These are phyloP conservation scores for Nothocercus julius DNA, from an alignment of 2,113 vertebrate species.

Conservation along the genomic window DNA sequence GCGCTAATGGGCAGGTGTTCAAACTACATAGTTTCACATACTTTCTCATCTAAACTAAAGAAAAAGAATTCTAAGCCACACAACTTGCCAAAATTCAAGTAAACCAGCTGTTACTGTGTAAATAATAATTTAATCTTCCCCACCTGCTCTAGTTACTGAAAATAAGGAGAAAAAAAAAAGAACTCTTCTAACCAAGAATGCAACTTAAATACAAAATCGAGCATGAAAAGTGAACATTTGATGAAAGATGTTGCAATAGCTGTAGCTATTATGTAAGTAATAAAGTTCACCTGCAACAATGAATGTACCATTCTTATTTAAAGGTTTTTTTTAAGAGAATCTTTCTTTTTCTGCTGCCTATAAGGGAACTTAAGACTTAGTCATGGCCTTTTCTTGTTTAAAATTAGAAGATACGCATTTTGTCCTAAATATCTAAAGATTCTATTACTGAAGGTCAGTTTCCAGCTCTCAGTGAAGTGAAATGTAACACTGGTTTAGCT, in stretches of 20 bases:
- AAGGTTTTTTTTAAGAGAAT: neutral
- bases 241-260: neutral
- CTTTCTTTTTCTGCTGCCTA: neutral
- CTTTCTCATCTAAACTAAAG: conserved; percentile 16
- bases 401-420: neutral
- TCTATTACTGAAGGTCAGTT: neutral
- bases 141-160: conserved; percentile 15
- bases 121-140: conserved; percentile 29
- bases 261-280: neutral
- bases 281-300: neutral
- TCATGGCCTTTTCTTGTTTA: neutral
- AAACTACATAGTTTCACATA: conserved; percentile 22
- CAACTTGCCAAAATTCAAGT: conserved; percentile 19
- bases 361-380: neutral
- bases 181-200: neutral
- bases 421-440: neutral
- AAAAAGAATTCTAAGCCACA: conserved; percentile 22
- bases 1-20: conserved; percentile 1
- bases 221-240: neutral
- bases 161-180: neutral
- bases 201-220: neutral
- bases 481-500: neutral
- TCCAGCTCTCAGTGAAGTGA: neutral
- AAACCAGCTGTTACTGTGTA: conserved; percentile 17
- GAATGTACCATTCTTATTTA: neutral